Evolutionary conservation across 2,113 vertebrate genomes (phyloP).

Genomic region (Parus major): DNA sequence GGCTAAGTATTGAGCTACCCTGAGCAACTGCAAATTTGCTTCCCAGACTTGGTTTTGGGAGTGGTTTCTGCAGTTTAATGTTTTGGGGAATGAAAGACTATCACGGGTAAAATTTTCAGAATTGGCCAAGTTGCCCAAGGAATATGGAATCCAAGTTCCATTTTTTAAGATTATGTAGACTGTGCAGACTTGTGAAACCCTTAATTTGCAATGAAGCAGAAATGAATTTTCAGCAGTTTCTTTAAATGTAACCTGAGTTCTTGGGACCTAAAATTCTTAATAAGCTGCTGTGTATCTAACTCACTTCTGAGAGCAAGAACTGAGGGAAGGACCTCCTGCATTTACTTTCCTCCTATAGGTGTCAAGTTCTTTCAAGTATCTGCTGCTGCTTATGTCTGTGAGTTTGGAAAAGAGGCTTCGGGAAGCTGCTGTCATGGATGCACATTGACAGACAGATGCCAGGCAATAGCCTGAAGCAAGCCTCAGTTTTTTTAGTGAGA

Average conservation of each 20-base stretch:
- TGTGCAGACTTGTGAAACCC: background rate
- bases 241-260: background rate
- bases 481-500: background rate
- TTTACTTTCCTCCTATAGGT: background rate
- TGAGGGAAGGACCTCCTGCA: background rate
- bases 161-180: background rate
- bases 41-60: conserved; percentile 65
- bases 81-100: conserved; percentile 13
- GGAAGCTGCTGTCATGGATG: background rate
- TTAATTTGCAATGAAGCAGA: conserved; percentile 5
- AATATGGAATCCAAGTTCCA: background rate
- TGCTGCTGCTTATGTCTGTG: background rate
- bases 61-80: conserved; percentile 44
- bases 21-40: conserved; percentile 31
- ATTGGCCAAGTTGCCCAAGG: background rate
- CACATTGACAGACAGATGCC: background rate
- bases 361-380: background rate
- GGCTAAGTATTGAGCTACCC: conserved; percentile 19
- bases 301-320: background rate
- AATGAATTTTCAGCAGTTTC: conserved; percentile 29
- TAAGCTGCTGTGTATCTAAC: background rate
- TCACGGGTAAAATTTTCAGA: conserved; percentile 28
- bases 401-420: background rate
- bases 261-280: background rate
- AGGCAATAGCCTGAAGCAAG: background rate